Evolutionary conservation across 2,113 vertebrate genomes (phyloP), one percentile per base, ranked within the genome.

Genomic region (Notarius lentiginosus): DNA sequence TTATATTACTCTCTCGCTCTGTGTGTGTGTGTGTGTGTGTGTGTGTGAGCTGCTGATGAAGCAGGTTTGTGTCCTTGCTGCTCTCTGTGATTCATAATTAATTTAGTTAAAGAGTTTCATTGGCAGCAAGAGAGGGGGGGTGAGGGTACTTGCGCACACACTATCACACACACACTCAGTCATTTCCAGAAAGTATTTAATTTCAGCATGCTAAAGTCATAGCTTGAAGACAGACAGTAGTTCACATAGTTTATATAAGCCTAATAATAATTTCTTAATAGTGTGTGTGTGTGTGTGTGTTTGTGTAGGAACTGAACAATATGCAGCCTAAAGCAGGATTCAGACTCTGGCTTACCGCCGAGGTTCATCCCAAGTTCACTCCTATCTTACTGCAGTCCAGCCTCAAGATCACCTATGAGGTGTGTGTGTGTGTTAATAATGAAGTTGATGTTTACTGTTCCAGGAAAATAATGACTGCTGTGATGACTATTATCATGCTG

Each of bases 341-440:
- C 91, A 97, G 98, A 89, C 96, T 99, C 87, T 99, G 98, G 98
- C 96, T 99, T 75, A 99, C 98, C 83, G 95, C 98, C 1, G 98
- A 99, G 92, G 96, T 97, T 91, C 98, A 99, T 90, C 93, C 95
- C 20, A 96, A 94, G 86, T 99, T 99, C 92, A 96, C 98, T 82
- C 95, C 96, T 0, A 97, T 99, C 90, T 93, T 99, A 79, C 95
- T 99, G 88, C 98, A 99, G 65, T 97, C 97, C 90, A 99, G 97
- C 93, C 94, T 99, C 83, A 99, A 99, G 92, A 96, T 99, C 94
- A 97, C 98, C 10, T 99, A 98, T 0, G 98, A 99, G 96, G 98
- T 99, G 41, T 51, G 66, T 77, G 75, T 79, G 75, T 55, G 68
- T 84, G 82, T 77, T 79, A 55, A 55, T 17, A 27, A 49, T 61